Conservation (phyloP, 2,113 vertebrate species). For the Carassius auratus region DNA sequence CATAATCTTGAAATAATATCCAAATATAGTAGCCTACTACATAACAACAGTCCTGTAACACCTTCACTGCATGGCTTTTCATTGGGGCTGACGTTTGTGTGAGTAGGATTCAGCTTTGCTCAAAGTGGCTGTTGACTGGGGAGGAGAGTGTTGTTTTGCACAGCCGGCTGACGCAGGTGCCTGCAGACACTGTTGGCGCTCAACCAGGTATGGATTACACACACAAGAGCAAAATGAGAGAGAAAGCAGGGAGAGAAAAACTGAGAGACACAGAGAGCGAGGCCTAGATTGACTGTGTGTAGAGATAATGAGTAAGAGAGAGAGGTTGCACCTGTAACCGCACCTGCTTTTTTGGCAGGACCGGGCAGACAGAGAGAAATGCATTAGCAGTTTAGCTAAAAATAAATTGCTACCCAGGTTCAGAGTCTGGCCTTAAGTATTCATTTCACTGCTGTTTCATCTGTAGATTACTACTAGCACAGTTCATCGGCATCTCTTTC, state of each 20-base stretch:
- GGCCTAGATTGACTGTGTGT: neutral
- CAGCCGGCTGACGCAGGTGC: conserved; percentile 44
- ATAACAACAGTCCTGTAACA: neutral
- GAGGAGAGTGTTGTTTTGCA: conserved; percentile 39
- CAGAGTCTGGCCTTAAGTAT: conserved; percentile 37
- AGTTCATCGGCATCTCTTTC: neutral
- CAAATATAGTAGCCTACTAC: neutral
- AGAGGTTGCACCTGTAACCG: conserved; percentile 1
- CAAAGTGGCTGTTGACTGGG: conserved; percentile 14
- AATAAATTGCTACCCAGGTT: conserved; percentile 49
- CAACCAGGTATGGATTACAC: conserved; percentile 51
- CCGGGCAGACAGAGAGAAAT: conserved; percentile 49
- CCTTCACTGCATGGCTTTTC: neutral
- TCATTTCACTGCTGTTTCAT: conserved; percentile 35
- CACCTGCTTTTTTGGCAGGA: conserved; percentile 40
- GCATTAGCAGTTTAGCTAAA: conserved; percentile 48
- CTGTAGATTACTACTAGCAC: neutral
- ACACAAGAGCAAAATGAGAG: neutral
- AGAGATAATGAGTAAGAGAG: conserved; percentile 25
- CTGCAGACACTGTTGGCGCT: conserved; percentile 47
- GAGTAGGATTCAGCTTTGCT: conserved; percentile 13
- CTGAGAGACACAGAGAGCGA: neutral
- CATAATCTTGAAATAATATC: neutral
- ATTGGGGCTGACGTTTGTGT: neutral
- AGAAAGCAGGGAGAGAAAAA: conserved; percentile 8